Conservation (phyloP, 2,797 vertebrate genomes). For the Yasuhikotakia modesta region DNA sequence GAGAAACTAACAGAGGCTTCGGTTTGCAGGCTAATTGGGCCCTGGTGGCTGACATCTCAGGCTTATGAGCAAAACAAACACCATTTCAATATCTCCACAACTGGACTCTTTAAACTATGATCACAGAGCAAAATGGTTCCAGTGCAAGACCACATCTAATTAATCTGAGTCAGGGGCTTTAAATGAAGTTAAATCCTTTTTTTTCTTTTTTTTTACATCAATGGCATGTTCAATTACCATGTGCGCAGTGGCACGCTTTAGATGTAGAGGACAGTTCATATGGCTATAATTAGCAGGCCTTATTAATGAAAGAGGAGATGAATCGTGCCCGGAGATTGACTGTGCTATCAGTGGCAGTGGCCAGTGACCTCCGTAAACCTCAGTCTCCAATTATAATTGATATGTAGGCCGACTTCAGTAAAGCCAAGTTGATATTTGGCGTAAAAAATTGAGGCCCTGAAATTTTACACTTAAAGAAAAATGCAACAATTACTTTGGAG, state of each 20-base stretch:
- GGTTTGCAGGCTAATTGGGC: conserved; percentile 90
- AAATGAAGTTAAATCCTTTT: conserved; percentile 75
- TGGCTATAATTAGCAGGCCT: conserved; percentile 91
- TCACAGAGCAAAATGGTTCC: conserved; percentile 76
- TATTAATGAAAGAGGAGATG: conserved; percentile 83
- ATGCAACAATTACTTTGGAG: not conserved
- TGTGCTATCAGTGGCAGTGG: conserved; percentile 49
- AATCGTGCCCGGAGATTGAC: conserved; percentile 62
- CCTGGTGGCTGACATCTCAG: conserved; percentile 86
- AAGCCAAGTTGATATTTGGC: conserved; percentile 3
- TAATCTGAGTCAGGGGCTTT: conserved; percentile 78
- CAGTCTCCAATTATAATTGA: conserved; percentile 40
- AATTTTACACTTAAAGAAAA: not conserved
- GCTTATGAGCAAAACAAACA: conserved; percentile 89
- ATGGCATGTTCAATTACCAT: conserved; percentile 86
- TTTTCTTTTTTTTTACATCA: conserved; percentile 65
- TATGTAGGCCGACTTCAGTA: no score
- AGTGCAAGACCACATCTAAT: conserved; percentile 83
- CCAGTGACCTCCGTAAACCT: conserved; percentile 43
- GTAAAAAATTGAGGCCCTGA: no score
- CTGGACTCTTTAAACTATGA: conserved; percentile 79
- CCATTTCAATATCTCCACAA: no score
- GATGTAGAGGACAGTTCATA: conserved; percentile 84
- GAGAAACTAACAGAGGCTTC: conserved; percentile 82
- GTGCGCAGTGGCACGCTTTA: conserved; percentile 78